phyloP scores from a whole-genome alignment of 1,140 invertebrate genomes.

The Drosophila sechellia region DNA sequence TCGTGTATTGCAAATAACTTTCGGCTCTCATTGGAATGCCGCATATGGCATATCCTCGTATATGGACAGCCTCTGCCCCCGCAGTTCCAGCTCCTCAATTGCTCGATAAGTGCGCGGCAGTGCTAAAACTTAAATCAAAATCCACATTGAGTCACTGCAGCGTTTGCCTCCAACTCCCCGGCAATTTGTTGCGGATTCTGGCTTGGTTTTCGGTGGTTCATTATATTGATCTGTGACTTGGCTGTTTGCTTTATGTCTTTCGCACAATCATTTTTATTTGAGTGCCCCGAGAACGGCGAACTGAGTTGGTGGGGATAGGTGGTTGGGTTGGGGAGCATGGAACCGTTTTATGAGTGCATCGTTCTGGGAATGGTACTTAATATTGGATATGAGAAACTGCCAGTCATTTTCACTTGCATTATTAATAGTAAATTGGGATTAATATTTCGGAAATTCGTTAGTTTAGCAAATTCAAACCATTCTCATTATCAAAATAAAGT shows the following conservation, averaged over 20 bases:
- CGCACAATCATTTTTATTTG: constrained; percentile 55
- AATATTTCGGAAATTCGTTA: no score
- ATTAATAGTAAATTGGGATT: no score
- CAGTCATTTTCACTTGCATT: no score
- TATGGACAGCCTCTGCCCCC: constrained; percentile 5
- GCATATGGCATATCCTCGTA: constrained; percentile 37
- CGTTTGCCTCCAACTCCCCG: constrained; percentile 24
- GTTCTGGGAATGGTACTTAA: constrained; percentile 8
- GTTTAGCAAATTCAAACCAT: no score
- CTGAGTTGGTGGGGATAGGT: constrained; percentile 5
- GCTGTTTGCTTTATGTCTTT: constrained; percentile 29
- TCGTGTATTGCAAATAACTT: constrained; percentile 69
- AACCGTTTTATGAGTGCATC: constrained; percentile 29
- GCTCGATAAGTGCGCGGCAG: constrained; percentile 64
- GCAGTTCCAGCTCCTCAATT: constrained; percentile 53
- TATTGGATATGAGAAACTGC: no score
- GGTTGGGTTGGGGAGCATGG: neutral
- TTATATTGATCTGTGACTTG: constrained; percentile 52
- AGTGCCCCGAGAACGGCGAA: constrained; percentile 9
- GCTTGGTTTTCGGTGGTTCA: constrained; percentile 54
- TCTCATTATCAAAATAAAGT: no score
- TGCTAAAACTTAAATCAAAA: constrained; percentile 71
- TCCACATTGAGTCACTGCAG: constrained; percentile 60
- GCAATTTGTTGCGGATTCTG: constrained; percentile 51
- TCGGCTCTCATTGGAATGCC: constrained; percentile 75